Base-by-base conservation (phyloP, 2,113 vertebrate species). In the Microtus richardsoni region DNA sequence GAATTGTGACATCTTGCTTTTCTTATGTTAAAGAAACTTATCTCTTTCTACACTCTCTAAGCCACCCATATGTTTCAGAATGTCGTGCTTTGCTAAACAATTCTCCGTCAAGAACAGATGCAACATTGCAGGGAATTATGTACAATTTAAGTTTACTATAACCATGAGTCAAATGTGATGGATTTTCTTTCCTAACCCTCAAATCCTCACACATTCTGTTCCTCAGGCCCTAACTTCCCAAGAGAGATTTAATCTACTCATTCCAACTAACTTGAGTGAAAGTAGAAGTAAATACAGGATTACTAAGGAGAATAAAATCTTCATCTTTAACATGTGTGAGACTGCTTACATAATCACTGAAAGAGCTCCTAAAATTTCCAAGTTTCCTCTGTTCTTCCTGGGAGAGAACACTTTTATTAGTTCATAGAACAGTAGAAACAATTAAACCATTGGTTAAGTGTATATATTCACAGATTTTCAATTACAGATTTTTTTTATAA, bases 61-160 rank as follows among this genome's bases (percentile, higher is more conserved):
- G 54, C 14, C 49, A 82, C 47, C 86, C 91, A 73, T 94, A 93
- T 94, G 84, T 84, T 78, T 95, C 62, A 91, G 87, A 96, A 94
- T 94, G 88, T 88, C 80, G 36, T 94, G 41, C 91, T 91, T 96
- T 95, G 22, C 88, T 96, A 80, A 96, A 92, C 39, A 94, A 96
- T 95, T 95, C 89, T 88, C 84, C 36, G 91, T 93, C 71, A 96
- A 30, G 95, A 96, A 71, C 60, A 96, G 33, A 95, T 88, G 88
- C 86, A 70, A 77, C 36, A 47, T 78, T 95, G 54, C 91, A 39
- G 58, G 30, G 87, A 90, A 90, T 91, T 94, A 66, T 78, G 97
- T 89, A n/a, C 36, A 87, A 16, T 71, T 24, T 96, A 52, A 93
- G 30, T 79, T 96, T 91, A 94, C 66, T 95, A 80, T 73, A 68